phyloP scores from a whole-genome alignment of 2,113 vertebrate species.

The Cynoglossus semilaevis region DNA sequence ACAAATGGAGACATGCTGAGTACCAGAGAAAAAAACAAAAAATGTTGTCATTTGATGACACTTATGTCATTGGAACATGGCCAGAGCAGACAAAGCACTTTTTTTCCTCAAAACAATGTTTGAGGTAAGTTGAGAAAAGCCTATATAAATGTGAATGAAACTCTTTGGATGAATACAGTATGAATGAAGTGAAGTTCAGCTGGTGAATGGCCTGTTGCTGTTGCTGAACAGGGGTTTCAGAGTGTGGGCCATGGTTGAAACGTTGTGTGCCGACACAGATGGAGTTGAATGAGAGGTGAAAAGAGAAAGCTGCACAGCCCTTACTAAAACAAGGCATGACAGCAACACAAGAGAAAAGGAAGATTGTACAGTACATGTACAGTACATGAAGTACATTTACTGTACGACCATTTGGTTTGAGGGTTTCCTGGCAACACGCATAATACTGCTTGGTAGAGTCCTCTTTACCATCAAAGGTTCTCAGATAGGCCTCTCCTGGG shows the following conservation, averaged over 20 bases:
- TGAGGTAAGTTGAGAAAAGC: background rate
- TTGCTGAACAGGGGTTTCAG: constrained; percentile 28
- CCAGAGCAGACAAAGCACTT: background rate
- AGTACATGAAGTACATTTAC: too few relatives aligned
- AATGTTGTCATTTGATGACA: background rate
- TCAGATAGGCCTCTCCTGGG: too few relatives aligned
- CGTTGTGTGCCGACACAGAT: constrained; percentile 11
- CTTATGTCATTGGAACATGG: background rate
- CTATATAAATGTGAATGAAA: background rate
- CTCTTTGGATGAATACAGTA: background rate
- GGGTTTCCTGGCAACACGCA: too few relatives aligned
- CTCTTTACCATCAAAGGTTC: too few relatives aligned
- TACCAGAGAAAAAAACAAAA: background rate
- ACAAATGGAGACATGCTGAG: constrained; percentile 27
- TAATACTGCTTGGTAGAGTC: too few relatives aligned
- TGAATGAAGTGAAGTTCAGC: constrained; percentile 24
- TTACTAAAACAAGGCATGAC: constrained; percentile 51
- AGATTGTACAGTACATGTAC: background rate
- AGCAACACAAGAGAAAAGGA: constrained; percentile 41
- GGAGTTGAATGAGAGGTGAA: constrained; percentile 19
- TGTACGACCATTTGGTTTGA: background rate
- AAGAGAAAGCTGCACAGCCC: constrained; percentile 67
- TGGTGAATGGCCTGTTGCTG: constrained; percentile 40
- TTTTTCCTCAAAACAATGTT: background rate
- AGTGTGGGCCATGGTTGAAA: constrained; percentile 20